These are phyloP conservation scores for Eristalis arbustorum DNA, from an alignment of 2,888 invertebrate genomes.

Conservation along the genomic window DNA sequence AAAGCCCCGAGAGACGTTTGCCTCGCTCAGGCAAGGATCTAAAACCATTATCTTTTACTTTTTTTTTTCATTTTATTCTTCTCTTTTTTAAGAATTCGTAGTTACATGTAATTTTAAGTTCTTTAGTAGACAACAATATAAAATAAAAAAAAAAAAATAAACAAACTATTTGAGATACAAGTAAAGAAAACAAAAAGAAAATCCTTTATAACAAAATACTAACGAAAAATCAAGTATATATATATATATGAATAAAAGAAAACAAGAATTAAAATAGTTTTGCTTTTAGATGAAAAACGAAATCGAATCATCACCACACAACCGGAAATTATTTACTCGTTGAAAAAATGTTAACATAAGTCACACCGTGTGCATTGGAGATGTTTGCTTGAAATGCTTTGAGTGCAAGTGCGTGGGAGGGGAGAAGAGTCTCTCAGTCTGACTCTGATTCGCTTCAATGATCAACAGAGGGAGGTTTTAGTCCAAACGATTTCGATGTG, in stretches of 20 bases:
- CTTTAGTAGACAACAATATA: conserved; percentile 67
- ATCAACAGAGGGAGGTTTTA: not conserved
- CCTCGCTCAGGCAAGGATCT: conserved; percentile 61
- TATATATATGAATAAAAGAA: conserved; percentile 36
- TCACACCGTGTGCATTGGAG: not conserved
- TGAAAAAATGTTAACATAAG: not conserved
- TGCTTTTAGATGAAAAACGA: conserved; percentile 52
- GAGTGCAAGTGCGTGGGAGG: not conserved
- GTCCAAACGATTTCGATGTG: not conserved
- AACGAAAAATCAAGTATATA: conserved; percentile 62
- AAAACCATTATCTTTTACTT: conserved; percentile 26
- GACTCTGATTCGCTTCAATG: not conserved
- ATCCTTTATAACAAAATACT: conserved; percentile 66
- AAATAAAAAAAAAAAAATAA: conserved; percentile 41
- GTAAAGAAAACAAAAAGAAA: conserved; percentile 35
- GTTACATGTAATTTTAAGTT: conserved; percentile 70
- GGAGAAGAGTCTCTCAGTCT: not conserved
- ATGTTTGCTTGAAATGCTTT: not conserved
- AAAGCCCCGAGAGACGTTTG: conserved; percentile 63
- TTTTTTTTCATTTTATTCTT: conserved; percentile 36
- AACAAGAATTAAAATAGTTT: conserved; percentile 52
- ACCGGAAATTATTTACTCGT: not conserved
- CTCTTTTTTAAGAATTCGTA: conserved; percentile 66
- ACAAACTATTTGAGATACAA: conserved; percentile 64
- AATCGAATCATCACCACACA: conserved; percentile 26